These are phyloP conservation scores for Monochamus saltuarius DNA, from an alignment of 1,140 invertebrate species.

Conservation along the genomic window DNA sequence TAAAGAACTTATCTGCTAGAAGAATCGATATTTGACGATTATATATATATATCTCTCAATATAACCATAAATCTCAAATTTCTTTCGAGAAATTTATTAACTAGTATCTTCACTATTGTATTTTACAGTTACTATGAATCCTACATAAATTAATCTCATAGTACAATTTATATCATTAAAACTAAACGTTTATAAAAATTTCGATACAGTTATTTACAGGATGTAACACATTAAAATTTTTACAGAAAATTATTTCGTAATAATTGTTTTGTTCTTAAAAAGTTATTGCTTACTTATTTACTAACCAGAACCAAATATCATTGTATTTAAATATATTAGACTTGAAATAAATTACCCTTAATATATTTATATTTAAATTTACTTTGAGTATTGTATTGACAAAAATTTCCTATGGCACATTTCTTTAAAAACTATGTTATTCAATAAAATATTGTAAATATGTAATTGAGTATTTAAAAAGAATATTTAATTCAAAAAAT, in stretches of 20 bases:
- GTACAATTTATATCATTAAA: background rate
- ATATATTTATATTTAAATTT: background rate
- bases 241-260: background rate
- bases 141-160: too few species aligned
- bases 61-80: too few species aligned
- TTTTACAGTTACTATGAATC: too few species aligned
- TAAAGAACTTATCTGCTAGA: too few species aligned
- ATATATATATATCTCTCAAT: too few species aligned
- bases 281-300: background rate
- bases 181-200: conserved; percentile 14
- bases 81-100: too few species aligned
- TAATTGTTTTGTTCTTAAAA: background rate
- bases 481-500: too few species aligned
- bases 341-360: background rate
- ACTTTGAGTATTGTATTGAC: background rate
- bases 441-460: too few species aligned
- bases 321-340: background rate
- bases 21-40: too few species aligned
- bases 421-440: background rate
- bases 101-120: too few species aligned
- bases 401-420: conserved; percentile 1
- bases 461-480: too few species aligned
- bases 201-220: conserved; percentile 1
- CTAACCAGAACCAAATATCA: background rate
- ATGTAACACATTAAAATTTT: conserved; percentile 4